Evolutionary conservation across 2,888 invertebrate genomes (phyloP).

Genomic region (Leptinotarsa haldemani): DNA sequence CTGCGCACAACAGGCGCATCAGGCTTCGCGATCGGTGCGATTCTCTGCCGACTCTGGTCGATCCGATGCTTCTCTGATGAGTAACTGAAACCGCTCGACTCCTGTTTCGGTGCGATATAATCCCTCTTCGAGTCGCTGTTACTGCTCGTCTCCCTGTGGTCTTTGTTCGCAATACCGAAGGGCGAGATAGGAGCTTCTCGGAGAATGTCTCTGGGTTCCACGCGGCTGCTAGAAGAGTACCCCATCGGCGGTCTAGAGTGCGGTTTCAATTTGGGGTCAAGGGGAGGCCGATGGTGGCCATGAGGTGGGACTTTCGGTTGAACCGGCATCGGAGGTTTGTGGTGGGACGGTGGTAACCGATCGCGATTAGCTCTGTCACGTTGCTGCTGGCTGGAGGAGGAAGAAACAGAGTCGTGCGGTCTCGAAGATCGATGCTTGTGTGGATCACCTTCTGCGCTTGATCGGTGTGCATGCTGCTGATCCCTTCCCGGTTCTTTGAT

Average conservation of each 20-base stretch:
- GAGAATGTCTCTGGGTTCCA: slow-evolving; percentile 59
- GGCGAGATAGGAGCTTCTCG: slow-evolving; percentile 59
- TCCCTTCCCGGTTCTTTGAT: slow-evolving; percentile 53
- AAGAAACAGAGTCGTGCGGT: slow-evolving; percentile 56
- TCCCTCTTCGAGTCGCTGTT: slow-evolving; percentile 42
- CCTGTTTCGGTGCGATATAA: slow-evolving; percentile 17
- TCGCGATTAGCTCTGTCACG: slow-evolving; percentile 70
- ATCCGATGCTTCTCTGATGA: no score
- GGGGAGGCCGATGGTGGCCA: slow-evolving; percentile 53
- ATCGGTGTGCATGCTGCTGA: slow-evolving; percentile 51
- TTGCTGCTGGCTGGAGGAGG: slow-evolving; percentile 64
- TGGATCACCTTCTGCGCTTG: slow-evolving; percentile 47
- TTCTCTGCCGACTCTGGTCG: no score
- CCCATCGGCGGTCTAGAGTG: slow-evolving; percentile 54
- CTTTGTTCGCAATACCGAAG: slow-evolving; percentile 50
- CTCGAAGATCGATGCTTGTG: slow-evolving; percentile 60
- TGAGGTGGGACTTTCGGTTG: slow-evolving; percentile 48
- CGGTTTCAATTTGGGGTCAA: slow-evolving; percentile 60
- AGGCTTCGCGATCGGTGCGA: not conserved
- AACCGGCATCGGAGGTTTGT: slow-evolving; percentile 48
- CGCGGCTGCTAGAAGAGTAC: slow-evolving; percentile 44
- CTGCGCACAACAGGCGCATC: not conserved
- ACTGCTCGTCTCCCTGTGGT: not conserved
- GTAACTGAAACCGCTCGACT: no score
- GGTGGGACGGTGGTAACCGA: slow-evolving; percentile 67